A percentile compares a stretch with the other conserved stretches of the same genome.
Evolutionary conservation across 2,888 invertebrate species (phyloP).

Genomic region (Drosophila peninsularis): DNA sequence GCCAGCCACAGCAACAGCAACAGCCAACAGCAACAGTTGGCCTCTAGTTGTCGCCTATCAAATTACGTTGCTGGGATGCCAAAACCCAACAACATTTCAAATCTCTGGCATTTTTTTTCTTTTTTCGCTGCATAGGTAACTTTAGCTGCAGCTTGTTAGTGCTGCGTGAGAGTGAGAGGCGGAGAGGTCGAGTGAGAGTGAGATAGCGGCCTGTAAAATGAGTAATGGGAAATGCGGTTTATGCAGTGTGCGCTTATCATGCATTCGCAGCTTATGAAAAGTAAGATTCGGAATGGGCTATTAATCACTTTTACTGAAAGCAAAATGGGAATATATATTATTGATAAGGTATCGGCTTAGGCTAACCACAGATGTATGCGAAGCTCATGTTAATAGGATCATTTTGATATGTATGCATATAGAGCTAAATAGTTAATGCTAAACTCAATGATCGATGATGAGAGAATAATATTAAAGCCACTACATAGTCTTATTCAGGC

Average conservation of each 20-base stretch:
- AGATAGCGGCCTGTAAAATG: conserved; percentile 27
- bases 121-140: conserved; percentile 24
- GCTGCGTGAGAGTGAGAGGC: neutral
- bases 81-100: conserved; percentile 52
- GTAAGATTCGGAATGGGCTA: conserved; percentile 11
- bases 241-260: conserved; percentile 33
- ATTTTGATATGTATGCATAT: too few species aligned
- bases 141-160: conserved; percentile 40
- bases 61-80: conserved; percentile 61
- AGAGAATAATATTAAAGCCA: too few species aligned
- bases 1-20: conserved; percentile 4
- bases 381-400: too few species aligned
- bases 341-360: too few species aligned
- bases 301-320: conserved; percentile 33
- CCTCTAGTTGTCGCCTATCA: conserved; percentile 72
- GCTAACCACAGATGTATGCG: too few species aligned
- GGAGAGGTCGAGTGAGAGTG: neutral
- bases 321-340: neutral
- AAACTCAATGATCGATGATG: too few species aligned
- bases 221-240: conserved; percentile 40
- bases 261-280: conserved; percentile 10
- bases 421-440: too few species aligned
- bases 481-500: too few species aligned
- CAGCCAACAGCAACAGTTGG: conserved; percentile 10
- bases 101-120: conserved; percentile 37